Conservation (phyloP, 2,888 invertebrate genomes). For the Maniola hyperantus region DNA sequence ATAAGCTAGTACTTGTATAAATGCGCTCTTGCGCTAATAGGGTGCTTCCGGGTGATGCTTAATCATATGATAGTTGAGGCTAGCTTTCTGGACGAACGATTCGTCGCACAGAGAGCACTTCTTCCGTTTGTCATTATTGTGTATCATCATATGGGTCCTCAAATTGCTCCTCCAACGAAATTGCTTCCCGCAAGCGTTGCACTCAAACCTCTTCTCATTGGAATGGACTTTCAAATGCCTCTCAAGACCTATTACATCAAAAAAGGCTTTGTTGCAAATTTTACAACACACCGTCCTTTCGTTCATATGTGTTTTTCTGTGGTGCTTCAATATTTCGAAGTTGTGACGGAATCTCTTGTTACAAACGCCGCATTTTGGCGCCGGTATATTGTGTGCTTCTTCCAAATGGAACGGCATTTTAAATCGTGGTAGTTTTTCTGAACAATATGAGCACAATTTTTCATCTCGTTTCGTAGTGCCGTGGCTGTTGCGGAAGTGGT, state of each 20-base stretch:
- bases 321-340: slow-evolving; percentile 46
- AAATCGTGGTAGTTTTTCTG: slow-evolving; percentile 22
- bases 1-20: too few relatives aligned
- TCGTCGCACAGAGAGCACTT: slow-evolving; percentile 61
- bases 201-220: slow-evolving; percentile 39
- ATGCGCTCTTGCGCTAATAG: neutral
- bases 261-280: slow-evolving; percentile 1
- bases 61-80: slow-evolving; percentile 70
- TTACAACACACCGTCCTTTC: slow-evolving; percentile 37
- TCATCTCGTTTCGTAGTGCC: slow-evolving; percentile 20
- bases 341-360: slow-evolving; percentile 52
- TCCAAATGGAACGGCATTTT: slow-evolving; percentile 50
- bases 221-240: slow-evolving; percentile 10
- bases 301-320: slow-evolving; percentile 51
- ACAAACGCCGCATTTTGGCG: slow-evolving; percentile 52
- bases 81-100: slow-evolving; percentile 74
- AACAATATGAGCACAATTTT: slow-evolving; percentile 41
- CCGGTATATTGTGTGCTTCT: slow-evolving; percentile 49
- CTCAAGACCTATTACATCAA: neutral
- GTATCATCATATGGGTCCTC: neutral
- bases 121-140: neutral
- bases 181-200: slow-evolving; percentile 44
- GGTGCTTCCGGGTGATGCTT: slow-evolving; percentile 4
- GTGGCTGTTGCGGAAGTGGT: slow-evolving; percentile 56
- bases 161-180: slow-evolving; percentile 37